These are phyloP conservation scores for Trididemnum nubilum DNA, from an alignment of 23 tunicate genomes.

Conservation along the genomic window DNA sequence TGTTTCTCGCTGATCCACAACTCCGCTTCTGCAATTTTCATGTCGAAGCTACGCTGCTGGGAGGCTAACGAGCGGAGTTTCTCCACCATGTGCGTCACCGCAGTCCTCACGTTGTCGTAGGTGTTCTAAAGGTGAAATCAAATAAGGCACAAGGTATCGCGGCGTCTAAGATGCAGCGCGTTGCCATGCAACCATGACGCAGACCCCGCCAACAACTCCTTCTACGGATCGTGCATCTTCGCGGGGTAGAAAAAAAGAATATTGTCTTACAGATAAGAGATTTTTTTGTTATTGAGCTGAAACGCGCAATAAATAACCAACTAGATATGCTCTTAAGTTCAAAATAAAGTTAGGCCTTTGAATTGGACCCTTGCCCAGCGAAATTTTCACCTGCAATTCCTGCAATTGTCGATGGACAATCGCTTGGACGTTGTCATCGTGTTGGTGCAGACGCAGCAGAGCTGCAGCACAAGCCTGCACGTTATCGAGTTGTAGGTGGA, in stretches of 20 bases:
- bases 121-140: constrained; percentile 52
- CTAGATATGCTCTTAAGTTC: no score
- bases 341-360: no score
- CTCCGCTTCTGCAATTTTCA: constrained; percentile 53
- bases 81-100: constrained; percentile 57
- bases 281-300: no score
- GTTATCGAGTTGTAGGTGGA: constrained; percentile 51
- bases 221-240: no score
- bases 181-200: no score
- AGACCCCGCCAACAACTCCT: no score
- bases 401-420: constrained; percentile 48
- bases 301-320: no score
- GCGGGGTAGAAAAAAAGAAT: no score
- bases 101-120: constrained; percentile 64
- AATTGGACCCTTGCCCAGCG: no score
- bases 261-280: no score
- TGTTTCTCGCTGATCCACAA: constrained; percentile 73
- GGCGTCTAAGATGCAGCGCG: not conserved
- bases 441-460: constrained; percentile 52
- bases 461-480: constrained; percentile 27
- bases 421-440: constrained; percentile 50
- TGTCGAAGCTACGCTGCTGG: constrained; percentile 55
- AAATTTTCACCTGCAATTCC: constrained; percentile 60
- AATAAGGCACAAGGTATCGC: not conserved
- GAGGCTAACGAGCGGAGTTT: constrained; percentile 48